Conservation (phyloP, 2,888 invertebrate species). For the Parnassius orleans region DNA sequence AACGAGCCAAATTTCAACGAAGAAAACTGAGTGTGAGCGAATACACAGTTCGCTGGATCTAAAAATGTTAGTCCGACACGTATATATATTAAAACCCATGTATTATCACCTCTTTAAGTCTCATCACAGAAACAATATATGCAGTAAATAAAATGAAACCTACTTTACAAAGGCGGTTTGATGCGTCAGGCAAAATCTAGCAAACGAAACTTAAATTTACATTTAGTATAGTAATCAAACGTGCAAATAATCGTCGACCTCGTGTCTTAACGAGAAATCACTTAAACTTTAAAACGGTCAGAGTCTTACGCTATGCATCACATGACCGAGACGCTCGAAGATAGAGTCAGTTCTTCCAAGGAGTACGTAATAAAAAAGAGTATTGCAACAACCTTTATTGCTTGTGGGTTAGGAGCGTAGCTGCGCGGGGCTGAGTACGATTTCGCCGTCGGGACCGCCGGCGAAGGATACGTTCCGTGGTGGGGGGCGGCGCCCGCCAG, state of each 20-base stretch:
- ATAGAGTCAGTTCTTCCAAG: constrained; percentile 49
- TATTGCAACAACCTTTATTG: constrained; percentile 63
- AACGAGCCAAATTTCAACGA: too few relatives aligned
- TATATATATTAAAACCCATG: constrained; percentile 12
- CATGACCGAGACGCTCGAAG: constrained; percentile 48
- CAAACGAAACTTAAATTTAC: constrained; percentile 45
- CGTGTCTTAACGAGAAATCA: constrained; percentile 56
- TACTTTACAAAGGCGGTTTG: constrained; percentile 15
- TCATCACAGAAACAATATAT: constrained; percentile 45
- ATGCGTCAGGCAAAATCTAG: constrained; percentile 42
- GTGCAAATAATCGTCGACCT: constrained; percentile 66
- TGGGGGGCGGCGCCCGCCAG: constrained; percentile 47
- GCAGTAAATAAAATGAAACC: constrained; percentile 28
- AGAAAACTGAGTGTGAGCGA: too few relatives aligned
- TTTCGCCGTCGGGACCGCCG: constrained; percentile 76
- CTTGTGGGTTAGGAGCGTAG: constrained; percentile 78
- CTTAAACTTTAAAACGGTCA: constrained; percentile 45
- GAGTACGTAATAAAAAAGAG: constrained; percentile 39
- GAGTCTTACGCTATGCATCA: constrained; percentile 50
- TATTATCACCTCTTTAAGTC: background rate
- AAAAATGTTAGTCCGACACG: constrained; percentile 16
- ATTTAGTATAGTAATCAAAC: constrained; percentile 61
- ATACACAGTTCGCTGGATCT: too few relatives aligned
- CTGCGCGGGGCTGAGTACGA: constrained; percentile 84
- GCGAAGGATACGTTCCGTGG: constrained; percentile 78